These are phyloP conservation scores for Chelonia mydas DNA, from an alignment of 2,797 vertebrate species.

Conservation along the genomic window DNA sequence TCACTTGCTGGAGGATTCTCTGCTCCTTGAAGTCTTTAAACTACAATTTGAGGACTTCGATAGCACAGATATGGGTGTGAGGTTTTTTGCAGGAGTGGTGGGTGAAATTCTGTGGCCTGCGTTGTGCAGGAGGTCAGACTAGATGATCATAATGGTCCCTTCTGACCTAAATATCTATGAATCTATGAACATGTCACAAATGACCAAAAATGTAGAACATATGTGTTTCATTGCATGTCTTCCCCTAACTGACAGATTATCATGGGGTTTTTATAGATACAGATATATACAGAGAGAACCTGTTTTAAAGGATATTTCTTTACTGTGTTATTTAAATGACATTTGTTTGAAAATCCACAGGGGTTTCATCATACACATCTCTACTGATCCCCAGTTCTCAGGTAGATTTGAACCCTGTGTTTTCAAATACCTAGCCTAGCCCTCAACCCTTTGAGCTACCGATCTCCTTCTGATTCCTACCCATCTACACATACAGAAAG, in stretches of 20 bases:
- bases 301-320: neutral
- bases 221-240: neutral
- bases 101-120: no score
- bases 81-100: no score
- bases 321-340: neutral
- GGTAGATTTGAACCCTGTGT: neutral
- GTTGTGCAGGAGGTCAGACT: no score
- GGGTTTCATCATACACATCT: neutral
- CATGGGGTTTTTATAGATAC: neutral
- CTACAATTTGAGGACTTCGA: no score
- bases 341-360: neutral
- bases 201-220: neutral
- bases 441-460: neutral
- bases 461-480: rapidly evolving
- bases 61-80: no score
- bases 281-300: neutral
- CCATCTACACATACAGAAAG: neutral
- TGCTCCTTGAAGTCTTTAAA: no score
- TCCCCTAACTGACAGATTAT: neutral
- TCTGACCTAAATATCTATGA: no score
- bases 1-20: no score
- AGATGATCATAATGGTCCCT: no score
- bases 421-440: neutral
- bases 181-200: neutral
- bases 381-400: rapidly evolving